These are phyloP conservation scores for Serranus cabrilla DNA, from an alignment of 2,797 vertebrate genomes.

Conservation along the genomic window DNA sequence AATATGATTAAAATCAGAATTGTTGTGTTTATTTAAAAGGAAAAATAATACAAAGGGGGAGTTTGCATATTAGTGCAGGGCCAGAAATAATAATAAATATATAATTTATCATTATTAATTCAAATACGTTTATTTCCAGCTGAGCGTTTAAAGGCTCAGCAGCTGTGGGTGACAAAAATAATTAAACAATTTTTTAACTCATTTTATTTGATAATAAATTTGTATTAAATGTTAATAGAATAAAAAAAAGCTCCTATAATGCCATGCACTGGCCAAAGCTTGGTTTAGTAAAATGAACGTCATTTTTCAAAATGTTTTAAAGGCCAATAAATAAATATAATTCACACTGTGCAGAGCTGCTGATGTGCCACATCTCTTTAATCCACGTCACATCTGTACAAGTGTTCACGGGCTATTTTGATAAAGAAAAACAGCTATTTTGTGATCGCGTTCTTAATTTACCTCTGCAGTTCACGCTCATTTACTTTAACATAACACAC, in stretches of 20 bases:
- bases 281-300: neutral
- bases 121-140: no score
- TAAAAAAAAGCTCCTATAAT: neutral
- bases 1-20: neutral
- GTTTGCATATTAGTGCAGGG: neutral
- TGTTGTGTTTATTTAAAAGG: neutral
- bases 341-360: neutral
- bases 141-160: neutral
- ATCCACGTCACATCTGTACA: conserved; percentile 2
- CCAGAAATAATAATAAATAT: neutral
- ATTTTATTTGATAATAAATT: neutral
- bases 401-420: conserved; percentile 7
- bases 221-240: neutral
- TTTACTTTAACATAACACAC: conserved; percentile 68
- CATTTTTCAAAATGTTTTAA: neutral
- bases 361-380: neutral
- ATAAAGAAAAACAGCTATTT: conserved; percentile 31
- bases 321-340: neutral
- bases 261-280: neutral
- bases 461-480: conserved; percentile 51
- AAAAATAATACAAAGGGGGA: neutral
- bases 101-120: no score
- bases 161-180: neutral
- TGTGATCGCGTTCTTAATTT: conserved; percentile 22
- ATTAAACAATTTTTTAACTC: neutral